Percentiles rank a stretch among this genome's conserved stretches.
phyloP scores from a whole-genome alignment of 2,888 invertebrate species.

The Marasmarcha lunaedactyla region DNA sequence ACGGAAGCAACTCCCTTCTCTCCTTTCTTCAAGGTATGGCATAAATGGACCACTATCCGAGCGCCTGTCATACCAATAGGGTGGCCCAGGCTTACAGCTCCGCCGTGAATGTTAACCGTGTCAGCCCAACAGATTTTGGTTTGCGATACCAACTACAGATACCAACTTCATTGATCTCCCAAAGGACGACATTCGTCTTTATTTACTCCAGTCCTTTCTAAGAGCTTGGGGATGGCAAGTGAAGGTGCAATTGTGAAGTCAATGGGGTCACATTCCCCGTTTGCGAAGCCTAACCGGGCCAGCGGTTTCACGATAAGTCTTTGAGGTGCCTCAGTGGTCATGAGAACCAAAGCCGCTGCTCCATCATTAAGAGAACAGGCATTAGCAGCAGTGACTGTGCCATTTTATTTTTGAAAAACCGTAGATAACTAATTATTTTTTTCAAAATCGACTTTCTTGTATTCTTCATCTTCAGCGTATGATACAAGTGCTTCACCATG shows the following conservation, averaged over 20 bases:
- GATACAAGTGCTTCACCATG: conserved; percentile 83
- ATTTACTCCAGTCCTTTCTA: conserved; percentile 84
- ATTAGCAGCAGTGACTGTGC: conserved; percentile 98
- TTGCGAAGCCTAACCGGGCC: conserved; percentile 91
- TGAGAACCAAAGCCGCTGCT: conserved; percentile 91
- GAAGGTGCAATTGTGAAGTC: conserved; percentile 98
- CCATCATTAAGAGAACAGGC: conserved; percentile 98
- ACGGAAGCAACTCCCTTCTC: conserved; percentile 96
- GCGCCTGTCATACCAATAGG: conserved; percentile 99
- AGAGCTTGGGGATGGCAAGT: conserved; percentile 87
- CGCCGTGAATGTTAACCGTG: conserved; percentile 97
- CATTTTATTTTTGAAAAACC: conserved; percentile 93
- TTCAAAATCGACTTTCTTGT: conserved; percentile 91
- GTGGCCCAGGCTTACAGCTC: conserved; percentile 98
- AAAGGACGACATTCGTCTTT: conserved; percentile 91
- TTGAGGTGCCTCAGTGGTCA: conserved; percentile 81
- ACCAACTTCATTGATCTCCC: conserved; percentile 99
- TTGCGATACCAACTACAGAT: conserved; percentile 94
- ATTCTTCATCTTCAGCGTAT: conserved; percentile 94
- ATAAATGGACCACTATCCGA: conserved; percentile 90
- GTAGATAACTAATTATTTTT: conserved; percentile 89
- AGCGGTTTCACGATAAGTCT: conserved; percentile 86
- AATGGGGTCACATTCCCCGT: conserved; percentile 95
- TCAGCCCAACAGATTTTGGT: conserved; percentile 81
- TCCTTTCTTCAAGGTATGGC: conserved; percentile 89